phyloP scores from a whole-genome alignment of 2,888 invertebrate genomes.

The Apodemia duryi region DNA sequence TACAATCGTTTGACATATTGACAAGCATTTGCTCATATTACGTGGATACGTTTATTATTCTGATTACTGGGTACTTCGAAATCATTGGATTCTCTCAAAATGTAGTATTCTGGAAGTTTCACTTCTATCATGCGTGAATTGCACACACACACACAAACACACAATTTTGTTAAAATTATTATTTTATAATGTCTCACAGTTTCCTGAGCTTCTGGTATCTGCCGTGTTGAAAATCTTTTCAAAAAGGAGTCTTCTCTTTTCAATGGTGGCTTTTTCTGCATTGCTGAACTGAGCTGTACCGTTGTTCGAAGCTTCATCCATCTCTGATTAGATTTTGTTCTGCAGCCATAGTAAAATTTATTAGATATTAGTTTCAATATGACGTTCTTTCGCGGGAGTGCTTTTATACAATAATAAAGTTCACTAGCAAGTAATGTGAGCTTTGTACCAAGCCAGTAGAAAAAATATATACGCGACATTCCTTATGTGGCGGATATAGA shows the following conservation, averaged over 20 bases:
- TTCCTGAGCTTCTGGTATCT: constrained; percentile 92
- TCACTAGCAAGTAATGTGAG: not conserved
- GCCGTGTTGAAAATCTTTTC: constrained; percentile 95
- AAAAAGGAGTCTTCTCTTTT: constrained; percentile 96
- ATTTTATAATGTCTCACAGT: constrained; percentile 69
- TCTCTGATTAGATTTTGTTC: constrained; percentile 95
- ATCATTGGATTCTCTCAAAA: too few species aligned
- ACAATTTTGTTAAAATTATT: not conserved
- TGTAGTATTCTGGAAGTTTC: too few species aligned
- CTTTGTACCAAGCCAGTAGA: not conserved
- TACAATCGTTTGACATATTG: too few species aligned
- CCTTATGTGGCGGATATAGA: too few species aligned
- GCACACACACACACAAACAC: too few species aligned
- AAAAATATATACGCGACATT: not conserved
- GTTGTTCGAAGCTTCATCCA: constrained; percentile 98
- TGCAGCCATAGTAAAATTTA: constrained; percentile 51
- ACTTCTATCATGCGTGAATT: too few species aligned
- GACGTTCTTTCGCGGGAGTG: not conserved
- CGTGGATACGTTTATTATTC: too few species aligned
- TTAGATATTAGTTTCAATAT: not conserved
- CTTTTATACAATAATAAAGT: not conserved
- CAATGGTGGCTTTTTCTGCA: constrained; percentile 92
- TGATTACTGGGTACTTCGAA: too few species aligned
- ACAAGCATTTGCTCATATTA: too few species aligned
- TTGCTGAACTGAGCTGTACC: constrained; percentile 93